Percentiles rank a stretch among this genome's conserved stretches.
Evolutionary conservation across 2,888 invertebrate species (phyloP).

Genomic region (Chaetoderma sp.): DNA sequence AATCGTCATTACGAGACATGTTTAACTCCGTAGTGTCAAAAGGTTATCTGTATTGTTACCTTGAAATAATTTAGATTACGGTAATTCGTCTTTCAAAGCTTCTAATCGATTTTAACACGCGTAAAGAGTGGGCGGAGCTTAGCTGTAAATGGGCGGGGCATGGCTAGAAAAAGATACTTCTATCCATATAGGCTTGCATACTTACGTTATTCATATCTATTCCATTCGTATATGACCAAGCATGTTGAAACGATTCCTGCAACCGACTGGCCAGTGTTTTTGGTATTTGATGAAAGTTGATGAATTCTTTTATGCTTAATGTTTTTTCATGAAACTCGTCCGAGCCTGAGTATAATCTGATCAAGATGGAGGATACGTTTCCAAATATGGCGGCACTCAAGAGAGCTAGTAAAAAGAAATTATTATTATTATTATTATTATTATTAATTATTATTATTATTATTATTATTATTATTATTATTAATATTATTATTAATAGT

Average conservation of each 20-base stretch:
- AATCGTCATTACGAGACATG: too few relatives aligned
- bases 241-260: slow-evolving; percentile 68
- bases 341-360: slow-evolving; percentile 68
- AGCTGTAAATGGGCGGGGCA: too few relatives aligned
- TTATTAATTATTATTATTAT: too few relatives aligned
- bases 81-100: too few relatives aligned
- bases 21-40: too few relatives aligned
- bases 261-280: slow-evolving; percentile 67
- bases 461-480: background rate
- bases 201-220: slow-evolving; percentile 70
- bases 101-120: too few relatives aligned
- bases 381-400: slow-evolving; percentile 70
- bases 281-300: slow-evolving; percentile 69
- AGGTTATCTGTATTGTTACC: too few relatives aligned
- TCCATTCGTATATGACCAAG: slow-evolving; percentile 69
- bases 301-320: slow-evolving; percentile 69
- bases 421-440: background rate
- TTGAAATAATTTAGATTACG: too few relatives aligned
- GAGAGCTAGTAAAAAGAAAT: slow-evolving; percentile 55
- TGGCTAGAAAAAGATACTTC: background rate
- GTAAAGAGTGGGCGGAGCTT: too few relatives aligned
- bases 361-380: slow-evolving; percentile 70
- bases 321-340: slow-evolving; percentile 69
- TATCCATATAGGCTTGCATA: background rate
- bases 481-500: too few relatives aligned